These are phyloP conservation scores for Coenobita brevimanus DNA, from an alignment of 1,140 invertebrate genomes.

Conservation along the genomic window DNA sequence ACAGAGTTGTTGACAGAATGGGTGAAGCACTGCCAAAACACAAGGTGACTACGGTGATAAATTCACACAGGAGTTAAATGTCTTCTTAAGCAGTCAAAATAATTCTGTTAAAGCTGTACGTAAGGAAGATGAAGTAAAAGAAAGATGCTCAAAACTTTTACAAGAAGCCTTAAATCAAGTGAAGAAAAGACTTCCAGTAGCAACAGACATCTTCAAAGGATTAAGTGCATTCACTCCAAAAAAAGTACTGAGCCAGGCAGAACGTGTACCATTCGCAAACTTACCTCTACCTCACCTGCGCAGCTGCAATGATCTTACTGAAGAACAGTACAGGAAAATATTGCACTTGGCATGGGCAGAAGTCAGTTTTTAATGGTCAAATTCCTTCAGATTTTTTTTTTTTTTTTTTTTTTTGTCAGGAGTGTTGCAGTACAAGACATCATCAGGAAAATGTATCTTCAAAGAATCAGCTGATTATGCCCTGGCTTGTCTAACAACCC, in stretches of 20 bases:
- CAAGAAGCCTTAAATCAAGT: neutral
- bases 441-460: conserved; percentile 22
- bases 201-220: conserved; percentile 17
- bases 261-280: conserved; percentile 18
- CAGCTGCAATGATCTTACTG: conserved; percentile 15
- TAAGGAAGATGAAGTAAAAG: neutral
- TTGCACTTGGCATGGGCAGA: conserved; percentile 14
- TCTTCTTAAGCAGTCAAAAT: neutral
- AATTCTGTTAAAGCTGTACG: neutral
- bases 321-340: conserved; percentile 26
- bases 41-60: neutral
- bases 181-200: conserved; percentile 12
- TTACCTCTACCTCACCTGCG: conserved; percentile 17
- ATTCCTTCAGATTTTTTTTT: conserved; percentile 25
- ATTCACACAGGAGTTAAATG: neutral
- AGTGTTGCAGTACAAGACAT: conserved; percentile 20
- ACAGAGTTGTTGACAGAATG: conserved; percentile 18
- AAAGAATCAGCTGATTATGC: conserved; percentile 33
- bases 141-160: neutral
- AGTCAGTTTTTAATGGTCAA: conserved; percentile 28
- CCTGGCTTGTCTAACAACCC: conserved; percentile 32
- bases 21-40: conserved; percentile 12
- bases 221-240: neutral
- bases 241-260: neutral
- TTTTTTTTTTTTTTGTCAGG: conserved; percentile 19